Percentiles rank a stretch among this genome's conserved stretches.
Evolutionary conservation across 2,888 invertebrate genomes (phyloP).

Genomic region (Xestia ashworthii): DNA sequence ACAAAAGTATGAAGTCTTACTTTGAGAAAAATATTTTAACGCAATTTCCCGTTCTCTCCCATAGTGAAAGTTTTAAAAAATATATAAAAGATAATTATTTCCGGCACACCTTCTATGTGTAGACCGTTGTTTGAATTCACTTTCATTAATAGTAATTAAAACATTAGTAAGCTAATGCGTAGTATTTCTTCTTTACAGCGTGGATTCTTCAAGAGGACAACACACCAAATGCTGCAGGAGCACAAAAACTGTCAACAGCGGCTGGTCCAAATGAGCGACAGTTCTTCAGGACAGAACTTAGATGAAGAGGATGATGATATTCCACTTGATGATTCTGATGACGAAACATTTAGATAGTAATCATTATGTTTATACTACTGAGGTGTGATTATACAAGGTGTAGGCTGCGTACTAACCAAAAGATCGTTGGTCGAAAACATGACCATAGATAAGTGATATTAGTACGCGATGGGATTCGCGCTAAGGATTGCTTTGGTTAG

Average conservation of each 20-base stretch:
- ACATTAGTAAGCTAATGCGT: too few relatives aligned
- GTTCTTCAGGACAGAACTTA: constrained; percentile 11
- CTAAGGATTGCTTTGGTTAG: not conserved
- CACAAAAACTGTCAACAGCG: constrained; percentile 41
- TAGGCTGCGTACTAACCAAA: not conserved
- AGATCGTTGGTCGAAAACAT: not conserved
- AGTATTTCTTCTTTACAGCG: constrained; percentile 38
- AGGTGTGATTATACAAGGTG: not conserved
- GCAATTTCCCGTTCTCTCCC: too few relatives aligned
- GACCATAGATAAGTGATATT: not conserved
- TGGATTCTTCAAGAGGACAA: constrained; percentile 61
- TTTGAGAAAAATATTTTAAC: not conserved
- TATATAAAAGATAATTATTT: too few relatives aligned
- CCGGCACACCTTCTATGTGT: too few relatives aligned
- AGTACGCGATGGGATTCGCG: not conserved
- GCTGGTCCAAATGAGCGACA: constrained; percentile 40
- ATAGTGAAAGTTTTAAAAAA: too few relatives aligned
- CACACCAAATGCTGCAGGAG: constrained; percentile 54
- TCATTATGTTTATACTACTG: not conserved
- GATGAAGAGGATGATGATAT: constrained; percentile 24
- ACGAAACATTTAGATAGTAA: constrained; percentile 23
- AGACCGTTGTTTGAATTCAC: not conserved
- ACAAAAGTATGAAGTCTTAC: not conserved
- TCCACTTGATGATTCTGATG: constrained; percentile 33
- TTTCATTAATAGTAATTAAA: too few relatives aligned